These are phyloP conservation scores for Temnothorax rugatulus DNA, from an alignment of 2,888 invertebrate genomes.

Conservation along the genomic window DNA sequence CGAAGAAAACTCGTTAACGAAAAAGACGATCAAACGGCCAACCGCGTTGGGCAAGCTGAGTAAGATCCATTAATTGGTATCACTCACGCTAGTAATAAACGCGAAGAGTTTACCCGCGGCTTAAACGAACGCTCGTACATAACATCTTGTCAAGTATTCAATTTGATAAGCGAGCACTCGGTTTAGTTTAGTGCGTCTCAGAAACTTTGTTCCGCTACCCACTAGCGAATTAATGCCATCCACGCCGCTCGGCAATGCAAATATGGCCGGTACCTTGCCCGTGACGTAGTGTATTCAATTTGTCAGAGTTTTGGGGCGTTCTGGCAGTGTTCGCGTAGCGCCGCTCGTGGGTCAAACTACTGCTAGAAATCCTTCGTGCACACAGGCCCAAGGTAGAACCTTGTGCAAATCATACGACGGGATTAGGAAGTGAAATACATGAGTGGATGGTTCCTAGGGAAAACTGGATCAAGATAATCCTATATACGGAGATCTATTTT, in stretches of 20 bases:
- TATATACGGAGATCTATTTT: constrained; percentile 45
- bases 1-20: constrained; percentile 4
- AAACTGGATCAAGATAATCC: constrained; percentile 61
- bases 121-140: constrained; percentile 3
- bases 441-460: constrained; percentile 49
- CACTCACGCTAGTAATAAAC: constrained; percentile 5
- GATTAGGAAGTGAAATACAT: constrained; percentile 69
- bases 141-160: constrained; percentile 34
- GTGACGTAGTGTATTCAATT: constrained; percentile 57
- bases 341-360: constrained; percentile 36
- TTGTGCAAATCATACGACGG: constrained; percentile 66
- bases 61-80: not conserved
- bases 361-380: constrained; percentile 58
- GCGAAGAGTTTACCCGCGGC: not conserved
- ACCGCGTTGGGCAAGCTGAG: not conserved
- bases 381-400: constrained; percentile 34
- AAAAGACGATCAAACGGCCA: not conserved
- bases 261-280: constrained; percentile 37
- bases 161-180: constrained; percentile 42
- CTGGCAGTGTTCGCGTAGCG: constrained; percentile 21
- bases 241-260: constrained; percentile 54
- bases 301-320: constrained; percentile 61
- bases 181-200: constrained; percentile 37
- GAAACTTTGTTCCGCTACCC: constrained; percentile 46
- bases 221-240: constrained; percentile 51